A percentile compares a stretch with the other conserved stretches of the same genome.
These are phyloP conservation scores for Verasper variegatus DNA, from an alignment of 2,113 vertebrate species.

Conservation along the genomic window DNA sequence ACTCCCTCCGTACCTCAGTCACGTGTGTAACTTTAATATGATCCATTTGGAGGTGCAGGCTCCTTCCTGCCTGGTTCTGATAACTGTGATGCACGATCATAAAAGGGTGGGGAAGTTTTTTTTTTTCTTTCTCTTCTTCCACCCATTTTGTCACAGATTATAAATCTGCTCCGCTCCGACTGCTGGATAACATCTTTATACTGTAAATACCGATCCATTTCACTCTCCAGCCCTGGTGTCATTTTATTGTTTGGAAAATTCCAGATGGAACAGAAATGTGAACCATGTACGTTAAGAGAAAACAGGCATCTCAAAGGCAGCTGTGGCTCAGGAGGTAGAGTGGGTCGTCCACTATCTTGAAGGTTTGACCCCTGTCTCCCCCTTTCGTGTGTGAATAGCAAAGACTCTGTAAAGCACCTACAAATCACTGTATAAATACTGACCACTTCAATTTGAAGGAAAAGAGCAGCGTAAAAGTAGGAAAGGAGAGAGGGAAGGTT, in stretches of 20 bases:
- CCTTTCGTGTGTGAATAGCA: no score
- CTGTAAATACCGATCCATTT: constrained; percentile 18
- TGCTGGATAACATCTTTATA: constrained; percentile 46
- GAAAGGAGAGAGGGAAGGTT: background rate
- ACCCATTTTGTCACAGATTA: constrained; percentile 52
- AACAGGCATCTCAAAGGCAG: background rate
- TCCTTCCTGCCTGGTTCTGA: constrained; percentile 58
- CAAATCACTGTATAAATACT: background rate
- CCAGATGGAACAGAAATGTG: constrained; percentile 23
- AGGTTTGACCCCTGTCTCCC: background rate
- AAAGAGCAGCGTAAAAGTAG: no score
- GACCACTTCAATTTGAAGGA: background rate
- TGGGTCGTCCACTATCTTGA: background rate
- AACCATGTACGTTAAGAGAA: constrained; percentile 3
- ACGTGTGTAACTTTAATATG: constrained; percentile 43
- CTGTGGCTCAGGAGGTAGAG: no score
- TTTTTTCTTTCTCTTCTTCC: background rate
- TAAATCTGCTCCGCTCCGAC: constrained; percentile 49
- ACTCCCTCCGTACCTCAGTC: constrained; percentile 18
- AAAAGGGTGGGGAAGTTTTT: constrained; percentile 15
- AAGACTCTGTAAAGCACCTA: no score
- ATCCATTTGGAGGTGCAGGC: constrained; percentile 35
- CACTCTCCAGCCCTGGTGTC: background rate
- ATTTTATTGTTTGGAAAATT: constrained; percentile 20
- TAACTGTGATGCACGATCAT: constrained; percentile 43